These are phyloP conservation scores for Vidua chalybeata DNA, from an alignment of 2,113 vertebrate genomes.

Conservation along the genomic window DNA sequence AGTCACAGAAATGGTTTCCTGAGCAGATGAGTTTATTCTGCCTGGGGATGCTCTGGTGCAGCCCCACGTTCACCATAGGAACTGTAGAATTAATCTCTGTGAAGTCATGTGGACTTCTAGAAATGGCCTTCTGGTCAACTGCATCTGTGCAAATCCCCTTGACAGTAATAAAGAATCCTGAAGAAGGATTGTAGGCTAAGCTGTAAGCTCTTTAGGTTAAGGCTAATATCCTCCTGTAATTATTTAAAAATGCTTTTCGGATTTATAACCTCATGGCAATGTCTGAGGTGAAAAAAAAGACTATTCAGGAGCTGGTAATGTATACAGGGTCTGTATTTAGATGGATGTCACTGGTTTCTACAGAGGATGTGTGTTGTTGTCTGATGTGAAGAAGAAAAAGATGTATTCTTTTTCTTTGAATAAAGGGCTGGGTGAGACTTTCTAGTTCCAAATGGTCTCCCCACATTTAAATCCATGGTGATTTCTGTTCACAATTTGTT, in stretches of 20 bases:
- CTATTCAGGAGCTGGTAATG: background rate
- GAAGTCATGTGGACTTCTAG: background rate
- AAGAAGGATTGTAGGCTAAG: conserved; percentile 6
- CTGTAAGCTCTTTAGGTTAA: background rate
- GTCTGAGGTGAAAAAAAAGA: background rate
- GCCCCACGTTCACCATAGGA: rapidly evolving
- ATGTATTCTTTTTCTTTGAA: background rate
- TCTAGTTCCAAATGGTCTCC: background rate
- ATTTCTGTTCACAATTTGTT: background rate
- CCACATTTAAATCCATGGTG: background rate
- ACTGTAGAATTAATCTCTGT: background rate
- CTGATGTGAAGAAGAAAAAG: background rate
- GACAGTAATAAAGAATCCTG: background rate
- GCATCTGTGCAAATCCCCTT: background rate
- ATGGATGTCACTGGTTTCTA: background rate
- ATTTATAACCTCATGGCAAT: background rate
- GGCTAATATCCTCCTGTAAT: conserved; percentile 1
- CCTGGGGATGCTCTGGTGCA: background rate
- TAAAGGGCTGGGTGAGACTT: background rate
- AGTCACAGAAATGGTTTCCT: background rate
- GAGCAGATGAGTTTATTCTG: background rate
- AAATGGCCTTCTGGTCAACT: background rate
- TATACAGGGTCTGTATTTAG: background rate
- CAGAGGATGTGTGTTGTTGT: background rate
- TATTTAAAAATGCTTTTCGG: background rate